A percentile compares a stretch with the other conserved stretches of the same genome.
Evolutionary conservation across 2,113 vertebrate species (phyloP).

Genomic region (Phoenicopterus ruber): DNA sequence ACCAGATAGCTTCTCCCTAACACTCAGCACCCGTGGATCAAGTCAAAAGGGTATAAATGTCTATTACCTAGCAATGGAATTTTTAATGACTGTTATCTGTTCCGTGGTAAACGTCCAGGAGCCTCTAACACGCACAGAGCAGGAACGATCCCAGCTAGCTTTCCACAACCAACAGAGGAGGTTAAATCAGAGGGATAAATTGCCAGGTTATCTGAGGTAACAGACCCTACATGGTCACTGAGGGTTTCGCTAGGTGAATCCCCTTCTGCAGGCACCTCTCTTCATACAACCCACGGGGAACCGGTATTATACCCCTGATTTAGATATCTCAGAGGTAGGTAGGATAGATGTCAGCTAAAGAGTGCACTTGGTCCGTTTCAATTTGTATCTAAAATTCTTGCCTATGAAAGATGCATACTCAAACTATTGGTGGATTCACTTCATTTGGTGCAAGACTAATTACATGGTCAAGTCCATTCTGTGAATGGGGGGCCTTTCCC

Average conservation of each 20-base stretch:
- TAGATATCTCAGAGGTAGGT: neutral
- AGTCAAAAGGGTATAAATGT: neutral
- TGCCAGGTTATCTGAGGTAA: neutral
- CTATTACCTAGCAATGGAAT: neutral
- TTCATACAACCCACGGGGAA: rapidly evolving
- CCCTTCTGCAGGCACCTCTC: neutral
- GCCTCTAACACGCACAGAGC: neutral
- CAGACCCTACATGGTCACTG: neutral
- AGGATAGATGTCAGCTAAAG: neutral
- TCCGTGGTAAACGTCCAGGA: neutral
- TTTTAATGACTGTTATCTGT: neutral
- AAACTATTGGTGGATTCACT: neutral
- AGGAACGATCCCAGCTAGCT: neutral
- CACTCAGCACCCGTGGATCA: no score
- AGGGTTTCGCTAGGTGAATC: neutral
- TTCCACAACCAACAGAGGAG: neutral
- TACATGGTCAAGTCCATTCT: neutral
- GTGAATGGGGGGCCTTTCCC: neutral
- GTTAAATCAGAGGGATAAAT: neutral
- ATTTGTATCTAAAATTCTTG: neutral
- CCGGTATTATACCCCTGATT: neutral
- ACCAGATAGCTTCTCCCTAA: neutral
- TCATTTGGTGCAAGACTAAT: neutral
- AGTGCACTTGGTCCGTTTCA: neutral
- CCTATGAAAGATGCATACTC: neutral